A percentile compares a stretch with the other conserved stretches of the same genome.
These are phyloP conservation scores for Parazoanthus darwini DNA, from an alignment of 92 coral and sea anemone species.

Conservation along the genomic window DNA sequence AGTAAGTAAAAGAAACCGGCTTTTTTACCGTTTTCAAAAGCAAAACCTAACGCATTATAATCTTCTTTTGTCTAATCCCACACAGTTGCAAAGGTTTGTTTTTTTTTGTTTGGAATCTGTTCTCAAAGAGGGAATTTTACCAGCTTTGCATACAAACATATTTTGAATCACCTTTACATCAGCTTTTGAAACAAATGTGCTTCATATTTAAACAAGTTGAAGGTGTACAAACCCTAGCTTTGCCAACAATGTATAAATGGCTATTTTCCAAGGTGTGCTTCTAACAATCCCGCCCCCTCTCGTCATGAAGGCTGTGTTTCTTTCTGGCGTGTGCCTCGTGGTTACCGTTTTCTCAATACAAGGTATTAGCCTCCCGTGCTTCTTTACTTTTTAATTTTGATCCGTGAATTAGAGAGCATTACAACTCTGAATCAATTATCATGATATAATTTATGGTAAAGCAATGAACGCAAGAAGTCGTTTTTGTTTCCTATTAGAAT, in stretches of 20 bases:
- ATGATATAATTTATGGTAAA: too few relatives aligned
- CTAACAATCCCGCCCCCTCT: not conserved
- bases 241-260: not conserved
- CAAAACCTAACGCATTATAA: too few relatives aligned
- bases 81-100: not conserved
- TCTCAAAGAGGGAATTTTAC: not conserved
- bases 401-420: too few relatives aligned
- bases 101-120: too few relatives aligned
- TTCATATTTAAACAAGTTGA: not conserved
- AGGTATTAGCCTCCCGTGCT: not conserved
- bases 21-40: too few relatives aligned
- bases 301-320: not conserved
- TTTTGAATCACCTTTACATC: not conserved
- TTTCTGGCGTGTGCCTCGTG: not conserved
- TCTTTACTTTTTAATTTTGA: too few relatives aligned
- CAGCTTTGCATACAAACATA: not conserved
- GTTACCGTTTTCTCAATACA: not conserved
- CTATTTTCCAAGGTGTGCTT: not conserved
- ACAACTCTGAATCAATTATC: too few relatives aligned
- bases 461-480: too few relatives aligned
- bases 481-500: too few relatives aligned
- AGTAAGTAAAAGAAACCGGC: too few relatives aligned
- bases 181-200: not conserved
- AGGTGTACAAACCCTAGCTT: not conserved
- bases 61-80: not conserved